phyloP scores from a whole-genome alignment of 2,113 vertebrate genomes.

The Macrotus californicus region DNA sequence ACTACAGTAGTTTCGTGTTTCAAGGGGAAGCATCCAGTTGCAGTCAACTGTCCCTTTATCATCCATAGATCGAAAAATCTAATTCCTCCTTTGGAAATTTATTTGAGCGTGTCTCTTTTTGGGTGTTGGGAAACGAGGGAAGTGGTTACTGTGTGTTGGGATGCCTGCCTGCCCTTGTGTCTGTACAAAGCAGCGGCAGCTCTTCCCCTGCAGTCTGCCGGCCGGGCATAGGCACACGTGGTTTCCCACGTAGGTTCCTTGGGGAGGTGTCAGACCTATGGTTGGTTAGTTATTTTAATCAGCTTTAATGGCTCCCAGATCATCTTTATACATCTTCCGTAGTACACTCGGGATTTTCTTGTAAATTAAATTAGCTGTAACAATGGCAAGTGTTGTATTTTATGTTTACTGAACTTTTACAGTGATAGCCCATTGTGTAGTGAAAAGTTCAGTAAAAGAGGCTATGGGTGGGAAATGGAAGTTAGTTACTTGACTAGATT shows the following conservation, averaged over 20 bases:
- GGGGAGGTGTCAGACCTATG: conserved; percentile 22
- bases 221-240: neutral
- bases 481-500: conserved; percentile 8
- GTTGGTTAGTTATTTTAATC: conserved; percentile 44
- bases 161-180: neutral
- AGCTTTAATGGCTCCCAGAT: conserved; percentile 44
- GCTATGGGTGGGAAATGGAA: neutral
- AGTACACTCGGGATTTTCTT: conserved; percentile 49
- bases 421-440: neutral
- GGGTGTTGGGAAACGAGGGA: neutral
- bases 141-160: neutral
- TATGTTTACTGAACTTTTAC: conserved; percentile 44
- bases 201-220: neutral
- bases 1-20: neutral
- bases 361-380: conserved; percentile 62
- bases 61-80: neutral
- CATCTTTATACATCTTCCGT: conserved; percentile 54
- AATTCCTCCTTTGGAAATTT: neutral
- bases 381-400: conserved; percentile 48
- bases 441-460: conserved; percentile 42
- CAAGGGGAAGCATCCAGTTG: neutral
- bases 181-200: neutral
- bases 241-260: neutral
- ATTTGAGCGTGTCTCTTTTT: neutral
- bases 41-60: neutral